Conservation (phyloP, 2,113 vertebrate genomes). For the Xenus cinereus region DNA sequence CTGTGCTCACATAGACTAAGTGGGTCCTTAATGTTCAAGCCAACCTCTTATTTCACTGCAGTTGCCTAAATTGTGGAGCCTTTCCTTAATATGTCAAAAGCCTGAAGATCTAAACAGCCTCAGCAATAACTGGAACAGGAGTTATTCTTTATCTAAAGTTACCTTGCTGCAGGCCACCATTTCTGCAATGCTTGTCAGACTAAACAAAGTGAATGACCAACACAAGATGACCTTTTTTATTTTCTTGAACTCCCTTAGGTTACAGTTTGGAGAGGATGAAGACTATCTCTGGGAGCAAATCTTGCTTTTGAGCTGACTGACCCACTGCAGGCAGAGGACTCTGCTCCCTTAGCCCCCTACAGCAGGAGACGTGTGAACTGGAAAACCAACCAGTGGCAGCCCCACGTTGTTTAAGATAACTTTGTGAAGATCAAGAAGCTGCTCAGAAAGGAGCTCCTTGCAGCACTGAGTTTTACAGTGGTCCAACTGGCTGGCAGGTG, state of each 20-base stretch:
- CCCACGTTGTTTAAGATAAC: neutral
- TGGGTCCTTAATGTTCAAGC: neutral
- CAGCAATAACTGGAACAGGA: neutral
- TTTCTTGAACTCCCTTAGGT: neutral
- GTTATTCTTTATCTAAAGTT: neutral
- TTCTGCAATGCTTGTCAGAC: neutral
- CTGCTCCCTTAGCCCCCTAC: neutral
- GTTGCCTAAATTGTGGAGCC: neutral
- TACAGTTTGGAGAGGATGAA: neutral
- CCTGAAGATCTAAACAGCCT: neutral
- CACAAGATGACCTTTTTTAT: neutral
- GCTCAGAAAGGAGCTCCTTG: neutral
- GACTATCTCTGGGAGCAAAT: neutral
- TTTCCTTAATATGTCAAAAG: neutral
- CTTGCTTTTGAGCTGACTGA: neutral
- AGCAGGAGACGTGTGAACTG: rapidly evolving
- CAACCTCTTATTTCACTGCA: neutral
- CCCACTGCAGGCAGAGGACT: neutral
- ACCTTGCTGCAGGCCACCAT: neutral
- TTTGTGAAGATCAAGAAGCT: neutral
- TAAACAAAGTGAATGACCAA: neutral
- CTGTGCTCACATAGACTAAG: neutral
- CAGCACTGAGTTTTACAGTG: neutral
- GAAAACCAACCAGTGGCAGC: neutral
- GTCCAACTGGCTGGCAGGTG: neutral